Percentiles rank a stretch among this genome's conserved stretches.
phyloP scores from a whole-genome alignment of 64 coral and sea anemone genomes.

The Stichodactyla mertensii region DNA sequence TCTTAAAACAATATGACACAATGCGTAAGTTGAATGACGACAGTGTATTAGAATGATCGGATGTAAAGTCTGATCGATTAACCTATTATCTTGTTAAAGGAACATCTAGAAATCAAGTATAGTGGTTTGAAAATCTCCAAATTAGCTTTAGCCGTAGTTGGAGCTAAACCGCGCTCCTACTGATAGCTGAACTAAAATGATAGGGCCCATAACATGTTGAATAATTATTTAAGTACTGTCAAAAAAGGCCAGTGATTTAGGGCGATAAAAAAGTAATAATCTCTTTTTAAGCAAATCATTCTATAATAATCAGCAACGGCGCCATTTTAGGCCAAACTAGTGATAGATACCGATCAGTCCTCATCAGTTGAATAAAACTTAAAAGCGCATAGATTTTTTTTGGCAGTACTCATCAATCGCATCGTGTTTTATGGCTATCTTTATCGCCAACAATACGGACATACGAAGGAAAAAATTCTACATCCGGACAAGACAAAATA shows the following conservation, averaged over 20 bases:
- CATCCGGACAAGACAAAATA: neutral
- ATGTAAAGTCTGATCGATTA: neutral
- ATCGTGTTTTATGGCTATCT: neutral
- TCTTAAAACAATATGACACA: neutral
- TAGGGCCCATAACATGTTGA: neutral
- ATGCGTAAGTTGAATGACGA: neutral
- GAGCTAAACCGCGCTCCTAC: neutral
- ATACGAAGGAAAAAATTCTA: neutral
- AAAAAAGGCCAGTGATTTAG: neutral
- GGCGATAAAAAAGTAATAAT: neutral
- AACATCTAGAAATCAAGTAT: neutral
- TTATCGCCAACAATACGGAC: neutral
- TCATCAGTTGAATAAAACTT: neutral
- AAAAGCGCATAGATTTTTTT: neutral
- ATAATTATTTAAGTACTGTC: neutral
- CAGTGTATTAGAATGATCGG: neutral
- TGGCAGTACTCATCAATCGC: neutral
- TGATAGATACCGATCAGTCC: neutral
- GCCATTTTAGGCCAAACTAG: neutral
- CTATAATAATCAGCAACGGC: neutral
- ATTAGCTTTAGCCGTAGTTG: neutral
- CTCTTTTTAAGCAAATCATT: neutral
- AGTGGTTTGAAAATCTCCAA: neutral
- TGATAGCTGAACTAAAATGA: neutral
- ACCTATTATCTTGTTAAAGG: neutral